These are phyloP conservation scores for Crematogaster levior DNA, from an alignment of 2,888 invertebrate genomes.

Conservation along the genomic window DNA sequence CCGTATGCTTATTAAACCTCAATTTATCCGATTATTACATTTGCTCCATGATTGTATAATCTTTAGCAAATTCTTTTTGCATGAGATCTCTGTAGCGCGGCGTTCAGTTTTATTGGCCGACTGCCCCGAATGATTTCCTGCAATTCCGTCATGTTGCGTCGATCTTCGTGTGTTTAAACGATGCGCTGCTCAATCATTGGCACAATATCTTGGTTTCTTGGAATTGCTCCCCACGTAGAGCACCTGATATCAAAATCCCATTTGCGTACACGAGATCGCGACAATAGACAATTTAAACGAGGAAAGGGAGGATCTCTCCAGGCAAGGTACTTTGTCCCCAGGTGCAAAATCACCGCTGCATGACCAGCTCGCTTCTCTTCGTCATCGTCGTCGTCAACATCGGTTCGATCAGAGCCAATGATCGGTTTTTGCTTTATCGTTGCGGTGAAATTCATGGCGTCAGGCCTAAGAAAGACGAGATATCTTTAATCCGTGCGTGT, in stretches of 20 bases:
- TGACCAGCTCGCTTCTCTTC: constrained; percentile 62
- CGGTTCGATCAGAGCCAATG: constrained; percentile 48
- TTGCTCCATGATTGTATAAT: not conserved
- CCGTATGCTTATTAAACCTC: constrained; percentile 31
- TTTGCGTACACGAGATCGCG: constrained; percentile 48
- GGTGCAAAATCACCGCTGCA: constrained; percentile 54
- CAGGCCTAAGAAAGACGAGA: not conserved
- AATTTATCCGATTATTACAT: constrained; percentile 32
- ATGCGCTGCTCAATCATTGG: constrained; percentile 48
- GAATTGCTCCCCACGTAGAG: not conserved
- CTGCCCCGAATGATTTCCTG: constrained; percentile 34
- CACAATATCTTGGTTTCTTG: constrained; percentile 50
- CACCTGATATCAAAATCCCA: constrained; percentile 52
- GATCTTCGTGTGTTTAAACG: constrained; percentile 36
- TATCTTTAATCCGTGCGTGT: not conserved
- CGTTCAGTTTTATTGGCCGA: constrained; percentile 47
- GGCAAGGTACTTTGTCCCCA: constrained; percentile 34
- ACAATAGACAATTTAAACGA: constrained; percentile 52
- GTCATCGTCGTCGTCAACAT: constrained; percentile 58
- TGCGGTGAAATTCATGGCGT: constrained; percentile 13
- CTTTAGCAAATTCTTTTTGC: constrained; percentile 18
- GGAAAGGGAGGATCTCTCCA: constrained; percentile 35
- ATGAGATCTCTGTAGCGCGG: not conserved
- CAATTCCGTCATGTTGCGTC: constrained; percentile 34
- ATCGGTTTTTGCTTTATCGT: constrained; percentile 53